Evolutionary conservation across 1,140 invertebrate genomes (phyloP).

Genomic region (Agrypnia vestita): DNA sequence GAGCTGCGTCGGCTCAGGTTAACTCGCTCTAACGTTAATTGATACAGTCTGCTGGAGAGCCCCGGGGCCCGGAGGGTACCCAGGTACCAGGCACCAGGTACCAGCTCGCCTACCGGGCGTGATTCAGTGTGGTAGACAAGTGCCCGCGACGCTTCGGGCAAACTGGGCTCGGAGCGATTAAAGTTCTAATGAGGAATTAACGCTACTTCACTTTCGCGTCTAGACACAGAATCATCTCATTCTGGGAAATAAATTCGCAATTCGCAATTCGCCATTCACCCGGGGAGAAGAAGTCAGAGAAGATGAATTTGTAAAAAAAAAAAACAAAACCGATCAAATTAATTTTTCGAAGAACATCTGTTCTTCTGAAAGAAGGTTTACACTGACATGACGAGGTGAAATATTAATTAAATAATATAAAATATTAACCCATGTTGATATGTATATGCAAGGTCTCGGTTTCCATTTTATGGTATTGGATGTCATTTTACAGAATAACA

Average conservation of each 20-base stretch:
- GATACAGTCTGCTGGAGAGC: constrained; percentile 1
- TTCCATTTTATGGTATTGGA: too few relatives aligned
- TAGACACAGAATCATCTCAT: constrained; percentile 13
- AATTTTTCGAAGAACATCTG: too few relatives aligned
- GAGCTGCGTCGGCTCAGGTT: too few relatives aligned
- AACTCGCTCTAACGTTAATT: not conserved
- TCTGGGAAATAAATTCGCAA: not conserved
- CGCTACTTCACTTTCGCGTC: constrained; percentile 8
- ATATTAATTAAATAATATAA: too few relatives aligned
- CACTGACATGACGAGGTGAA: too few relatives aligned
- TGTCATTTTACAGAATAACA: too few relatives aligned
- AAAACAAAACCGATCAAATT: too few relatives aligned
- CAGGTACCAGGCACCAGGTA: not conserved
- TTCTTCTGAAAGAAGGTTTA: too few relatives aligned
- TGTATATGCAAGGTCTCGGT: too few relatives aligned
- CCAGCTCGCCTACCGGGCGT: too few relatives aligned
- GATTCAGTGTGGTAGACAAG: constrained; percentile 2
- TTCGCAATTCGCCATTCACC: not conserved
- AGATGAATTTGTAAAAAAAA: not conserved
- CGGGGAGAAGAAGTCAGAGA: too few relatives aligned
- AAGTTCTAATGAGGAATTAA: constrained; percentile 13
- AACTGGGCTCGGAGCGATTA: not conserved
- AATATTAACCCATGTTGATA: too few relatives aligned
- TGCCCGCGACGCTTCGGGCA: not conserved
- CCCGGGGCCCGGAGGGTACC: not conserved